phyloP scores from a whole-genome alignment of 2,797 vertebrate species.

The Anguilla anguilla region DNA sequence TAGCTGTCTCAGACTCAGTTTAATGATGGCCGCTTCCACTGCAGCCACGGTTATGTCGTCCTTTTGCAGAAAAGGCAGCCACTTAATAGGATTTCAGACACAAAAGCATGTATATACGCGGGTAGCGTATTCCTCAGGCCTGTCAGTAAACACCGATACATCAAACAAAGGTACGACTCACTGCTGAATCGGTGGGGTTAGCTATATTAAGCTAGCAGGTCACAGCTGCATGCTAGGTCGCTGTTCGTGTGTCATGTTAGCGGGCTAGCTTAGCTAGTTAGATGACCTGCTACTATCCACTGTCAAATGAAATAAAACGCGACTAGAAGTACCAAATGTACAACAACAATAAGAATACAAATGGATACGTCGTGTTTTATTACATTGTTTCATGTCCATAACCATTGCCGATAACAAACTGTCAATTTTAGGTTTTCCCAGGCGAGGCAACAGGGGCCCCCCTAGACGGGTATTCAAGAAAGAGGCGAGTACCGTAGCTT shows the following conservation, averaged over 20 bases:
- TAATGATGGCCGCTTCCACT: slow-evolving; percentile 67
- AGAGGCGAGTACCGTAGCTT: slow-evolving; percentile 60
- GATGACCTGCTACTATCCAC: neutral
- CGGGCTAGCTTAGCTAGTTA: neutral
- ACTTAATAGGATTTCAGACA: slow-evolving; percentile 36
- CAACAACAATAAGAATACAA: too few relatives aligned
- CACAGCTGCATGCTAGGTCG: neutral
- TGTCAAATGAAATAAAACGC: neutral
- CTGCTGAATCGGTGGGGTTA: neutral
- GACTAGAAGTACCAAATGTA: neutral
- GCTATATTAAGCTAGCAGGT: neutral
- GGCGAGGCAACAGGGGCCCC: slow-evolving; percentile 44
- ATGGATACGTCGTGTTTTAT: neutral
- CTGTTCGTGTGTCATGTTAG: neutral
- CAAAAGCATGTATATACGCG: slow-evolving; percentile 37
- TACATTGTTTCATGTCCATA: neutral
- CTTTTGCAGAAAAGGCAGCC: slow-evolving; percentile 57
- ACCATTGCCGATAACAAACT: neutral
- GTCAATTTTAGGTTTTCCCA: slow-evolving; percentile 53
- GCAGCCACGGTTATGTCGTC: slow-evolving; percentile 49
- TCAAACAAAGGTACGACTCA: slow-evolving; percentile 53
- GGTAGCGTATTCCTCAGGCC: slow-evolving; percentile 47
- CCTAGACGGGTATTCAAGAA: slow-evolving; percentile 52
- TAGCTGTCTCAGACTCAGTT: slow-evolving; percentile 33
- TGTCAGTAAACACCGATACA: slow-evolving; percentile 28